Evolutionary conservation across 1,140 invertebrate species (phyloP), one percentile per base, ranked within the genome.

Genomic region (Chironomus striatipennis): DNA sequence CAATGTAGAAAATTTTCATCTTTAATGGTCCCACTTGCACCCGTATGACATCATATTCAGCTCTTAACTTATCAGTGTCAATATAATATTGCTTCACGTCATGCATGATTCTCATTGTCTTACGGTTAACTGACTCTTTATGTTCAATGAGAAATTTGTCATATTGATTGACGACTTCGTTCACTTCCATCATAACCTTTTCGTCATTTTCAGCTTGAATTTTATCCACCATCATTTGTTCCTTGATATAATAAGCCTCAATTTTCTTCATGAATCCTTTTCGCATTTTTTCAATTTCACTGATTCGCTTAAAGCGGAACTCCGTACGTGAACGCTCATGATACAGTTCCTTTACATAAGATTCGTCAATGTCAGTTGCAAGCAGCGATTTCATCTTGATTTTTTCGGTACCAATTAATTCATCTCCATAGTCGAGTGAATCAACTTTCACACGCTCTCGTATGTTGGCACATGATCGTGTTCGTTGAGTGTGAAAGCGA

Each of bases 401-500:
- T 34, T 34, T 34, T 34, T 34, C 24, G 24, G 12, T 57, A n/a
- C 47, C 47, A 57, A 57, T 57, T 57, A 57, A n/a, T 15, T 57
- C 47, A 57, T 57, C 47, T 57, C 4, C 12, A 57, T 57, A 57
- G 10, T 57, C 47, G 47, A 57, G 8, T 57, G 47, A 57, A 0
- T 57, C 47, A 15, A 57, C 47, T 57, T 57, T 57, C 12, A 57
- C 47, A 15, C 47, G 47, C 47, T 57, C 12, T n/a, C 47, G 47
- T n/a, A 57, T 57, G 47, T 57, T 57, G 47, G 47, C 47, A 57
- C 47, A 57, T 57, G 47, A 57, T 57, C 47, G 12, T 15, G 47
- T 57, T n/a, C 47, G 47, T n/a, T 57, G n/a, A n/a, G 47, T 57
- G 15, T 57, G 47, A 57, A 57, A 57, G n/a, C 47, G 47, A 57